Conservation (phyloP, 2,797 vertebrate genomes). For the Etheostoma perlongum region DNA sequence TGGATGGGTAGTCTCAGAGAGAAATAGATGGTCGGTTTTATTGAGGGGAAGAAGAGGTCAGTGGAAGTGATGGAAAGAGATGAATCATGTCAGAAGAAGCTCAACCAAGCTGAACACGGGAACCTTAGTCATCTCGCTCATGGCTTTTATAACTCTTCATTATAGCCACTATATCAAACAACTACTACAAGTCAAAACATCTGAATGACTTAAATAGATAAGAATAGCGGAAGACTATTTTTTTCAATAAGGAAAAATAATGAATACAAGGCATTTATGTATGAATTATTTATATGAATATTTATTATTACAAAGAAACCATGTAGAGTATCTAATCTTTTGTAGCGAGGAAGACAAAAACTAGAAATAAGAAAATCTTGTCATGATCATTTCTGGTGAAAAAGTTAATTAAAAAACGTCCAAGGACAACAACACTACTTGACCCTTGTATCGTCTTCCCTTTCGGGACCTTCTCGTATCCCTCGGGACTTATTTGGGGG, state of each 20-base stretch:
- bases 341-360: not conserved
- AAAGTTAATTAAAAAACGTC: not conserved
- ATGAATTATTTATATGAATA: too few species aligned
- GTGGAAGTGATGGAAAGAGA: constrained; percentile 45
- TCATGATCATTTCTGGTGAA: not conserved
- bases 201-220: not conserved
- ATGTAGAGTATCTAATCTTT: not conserved
- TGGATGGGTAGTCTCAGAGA: constrained; percentile 33
- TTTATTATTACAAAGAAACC: not conserved
- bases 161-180: not conserved
- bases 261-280: not conserved
- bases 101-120: constrained; percentile 45
- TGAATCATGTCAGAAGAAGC: constrained; percentile 57
- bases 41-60: constrained; percentile 59
- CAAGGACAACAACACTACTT: not conserved
- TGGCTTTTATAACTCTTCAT: not conserved
- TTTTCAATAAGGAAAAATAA: not conserved
- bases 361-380: not conserved
- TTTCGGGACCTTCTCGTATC: too few species aligned
- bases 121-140: constrained; percentile 15
- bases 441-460: too few species aligned
- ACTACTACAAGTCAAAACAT: not conserved
- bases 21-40: constrained; percentile 59
- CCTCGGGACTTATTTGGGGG: too few species aligned
- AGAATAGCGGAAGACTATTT: not conserved